Evolutionary conservation across 1,140 invertebrate species (phyloP), one percentile per base, ranked within the genome.

Genomic region (Sitobion miscanthi): DNA sequence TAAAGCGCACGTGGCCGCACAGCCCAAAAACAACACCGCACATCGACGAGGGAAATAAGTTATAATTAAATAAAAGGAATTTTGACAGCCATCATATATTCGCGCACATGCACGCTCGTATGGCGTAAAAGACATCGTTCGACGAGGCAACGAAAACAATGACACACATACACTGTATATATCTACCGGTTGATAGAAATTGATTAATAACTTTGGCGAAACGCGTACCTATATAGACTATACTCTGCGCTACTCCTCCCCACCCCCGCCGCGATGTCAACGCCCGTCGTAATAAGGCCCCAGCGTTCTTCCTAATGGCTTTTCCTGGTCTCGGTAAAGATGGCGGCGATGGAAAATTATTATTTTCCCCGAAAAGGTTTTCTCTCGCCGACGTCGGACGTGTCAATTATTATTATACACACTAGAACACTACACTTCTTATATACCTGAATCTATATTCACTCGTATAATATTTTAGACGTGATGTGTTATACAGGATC

Each of bases 21-120:
- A 45, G 17, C 14, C 25, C 11, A 86, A 86, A 86, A 86, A 86
- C 85, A 86, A 47, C 85, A 47, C 85, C 1, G 1, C 11, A 5
- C 14, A n/a, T 47, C 85, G 49, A 89, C 49, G 62, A 69, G 57
- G 69, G 42, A 91, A 83, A 85, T 92, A 83, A 92, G 91, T 92
- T 85, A 92, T 92, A 92, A 92, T 92, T 92, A 54, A 92, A 92
- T 92, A 85, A 93, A 86, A 91, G 90, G 62, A 93, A 77, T 54
- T 85, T 85, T 45, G 91, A 93, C 77, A 85, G 82, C n/a, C 52
- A 21, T 54, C 35, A 42, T 45, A 54, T 38, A 25, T 45, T 35
- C 47, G 17, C n/a, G 11, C 45, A 49, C 45, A 21, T 45, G 35
- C 83, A 9, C 83, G 21, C 23, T 85, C 11, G 5, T 77, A 77